Evolutionary conservation across 2,113 vertebrate species (phyloP), one percentile per base, ranked within the genome.

Genomic region (Sceloporus tristichus): DNA sequence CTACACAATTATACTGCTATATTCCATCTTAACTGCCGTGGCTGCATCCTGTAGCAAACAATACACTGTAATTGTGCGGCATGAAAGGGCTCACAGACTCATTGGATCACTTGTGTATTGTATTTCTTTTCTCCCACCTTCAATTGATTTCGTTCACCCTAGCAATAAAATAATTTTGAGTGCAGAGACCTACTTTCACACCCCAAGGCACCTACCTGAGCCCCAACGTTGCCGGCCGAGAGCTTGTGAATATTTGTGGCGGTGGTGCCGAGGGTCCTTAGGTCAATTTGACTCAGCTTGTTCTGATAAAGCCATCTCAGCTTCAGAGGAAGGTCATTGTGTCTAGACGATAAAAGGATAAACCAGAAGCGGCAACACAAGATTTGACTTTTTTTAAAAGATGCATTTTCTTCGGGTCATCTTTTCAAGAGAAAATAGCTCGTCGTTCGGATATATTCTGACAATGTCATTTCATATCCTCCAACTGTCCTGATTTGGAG

Each of bases 201-300:
- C 11, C 29, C 18, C 18, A 40, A 8, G 5, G 3, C 19, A 90
- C 85, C 29, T 97, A 99, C 98, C 98, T 98, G 98, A 88, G 97
- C 97, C 92, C 98, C 98, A 54, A 99, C 97, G 54, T 97, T 96
- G 38, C 97, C 98, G 11, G 94, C 93, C 86, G 94, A 92, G 65
- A 99, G 97, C 75, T 98, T 97, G 9, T 21, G 89, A 87, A 99
- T 96, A 91, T 97, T 98, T 62, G 98, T 99, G 71, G 95, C 92
- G 48, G 97, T 96, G 1, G 9, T 88, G 89, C 88, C 94, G 93
- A 98, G 79, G 68, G 97, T 96, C 84, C 82, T 91, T 74, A 98
- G 92, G 91, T 98, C 95, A 83, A 98, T 71, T 87, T 78, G 70
- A 70, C 94, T 97, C 79, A 99, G 90, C 16, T 25, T 93, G 25